Evolutionary conservation across 2,797 vertebrate genomes (phyloP), one percentile per base, ranked within the genome.

Genomic region (Pelochelys cantorii): DNA sequence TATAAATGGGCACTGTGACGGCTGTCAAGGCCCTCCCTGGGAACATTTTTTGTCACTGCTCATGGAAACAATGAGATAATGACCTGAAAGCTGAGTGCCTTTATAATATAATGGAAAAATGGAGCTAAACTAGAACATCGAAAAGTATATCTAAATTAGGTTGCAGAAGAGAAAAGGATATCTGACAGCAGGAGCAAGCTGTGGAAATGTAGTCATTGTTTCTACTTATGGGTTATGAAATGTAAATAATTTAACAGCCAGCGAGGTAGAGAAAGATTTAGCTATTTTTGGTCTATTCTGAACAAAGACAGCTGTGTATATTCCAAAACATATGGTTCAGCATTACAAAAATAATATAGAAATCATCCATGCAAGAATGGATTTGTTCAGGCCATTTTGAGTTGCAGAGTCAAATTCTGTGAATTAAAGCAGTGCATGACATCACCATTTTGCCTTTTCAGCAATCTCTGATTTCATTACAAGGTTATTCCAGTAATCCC

Each of bases 181-280:
- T 97, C 93, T 97, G 93, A 97, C 96, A 96, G 93, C 92, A 95
- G 85, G 83, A 92, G 95, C 87, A 90, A 90, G 89, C 90, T 94
- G 84, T 92, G 80, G 88, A 97, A 98, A 97, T 92, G 80, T 92
- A 96, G 94, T 90, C 95, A 95, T 97, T 97, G 95, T 97, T 97
- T 98, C 90, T 95, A 90, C 86, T 89, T 95, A 96, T 84, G 86
- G 86, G 94, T 92, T 97, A 96, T 97, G 96, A 98, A 98, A 97
- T 97, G 96, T 97, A 97, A 98, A 97, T 97, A 97, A 95, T 97
- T 97, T 97, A 97, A 95, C 94, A 97, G 93, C 91, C 92, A 90
- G 89, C 92, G 93, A 96, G 81, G 92, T 89, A 80, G 87, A 97
- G 91, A 90, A 92, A 96, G 96, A 95, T 96, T 86, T 93, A 82